Evolutionary conservation across 2,113 vertebrate species (phyloP), one percentile per base, ranked within the genome.

Genomic region (Cranoglanis bouderius): DNA sequence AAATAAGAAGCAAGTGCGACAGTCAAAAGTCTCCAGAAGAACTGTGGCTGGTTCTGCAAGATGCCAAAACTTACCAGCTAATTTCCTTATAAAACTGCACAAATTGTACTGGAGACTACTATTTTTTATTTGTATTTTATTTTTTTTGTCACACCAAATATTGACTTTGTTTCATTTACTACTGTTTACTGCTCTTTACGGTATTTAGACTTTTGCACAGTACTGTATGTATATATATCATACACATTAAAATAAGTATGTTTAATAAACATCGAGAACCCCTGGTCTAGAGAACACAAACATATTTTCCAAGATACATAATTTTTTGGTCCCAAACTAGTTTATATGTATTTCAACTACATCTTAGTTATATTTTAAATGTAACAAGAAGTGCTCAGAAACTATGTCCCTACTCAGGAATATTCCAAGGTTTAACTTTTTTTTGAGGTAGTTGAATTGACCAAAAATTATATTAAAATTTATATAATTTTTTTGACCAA

Each of bases 341-440:
- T 75, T 46, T 19, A 59, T 19, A 7, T 72, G 12, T 63, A 35
- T 82, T 49, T 82, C 65, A 53, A 35, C 32, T 63, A 63, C 55
- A 38, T 77, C 29, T 46, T 59, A 24, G 26, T 53, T 88, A 12
- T 40, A 57, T 74, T 74, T 83, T 24, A 72, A 24, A 88, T 35
- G 35, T 67, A 35, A 86, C 35, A 59, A 10, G 26, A 65, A 82
- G 57, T 40, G 32, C 29, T 88, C 4, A 84, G 12, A 88, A 61
- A 53, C n/a, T 4, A 40, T 77, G 63, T 32, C 67, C 87, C 70
- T 59, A n/a, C 87, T 87, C 85, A 90, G 90, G 87, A 87, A 88
- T 78, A 85, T 49, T 65, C 46, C 53, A 59, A 26, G 74, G 70
- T 70, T 84, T 74, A 9, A 63, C 13, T 40, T 43, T 87, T 43